phyloP scores from a whole-genome alignment of 2,888 invertebrate genomes.

The Leptura quadrifasciata region DNA sequence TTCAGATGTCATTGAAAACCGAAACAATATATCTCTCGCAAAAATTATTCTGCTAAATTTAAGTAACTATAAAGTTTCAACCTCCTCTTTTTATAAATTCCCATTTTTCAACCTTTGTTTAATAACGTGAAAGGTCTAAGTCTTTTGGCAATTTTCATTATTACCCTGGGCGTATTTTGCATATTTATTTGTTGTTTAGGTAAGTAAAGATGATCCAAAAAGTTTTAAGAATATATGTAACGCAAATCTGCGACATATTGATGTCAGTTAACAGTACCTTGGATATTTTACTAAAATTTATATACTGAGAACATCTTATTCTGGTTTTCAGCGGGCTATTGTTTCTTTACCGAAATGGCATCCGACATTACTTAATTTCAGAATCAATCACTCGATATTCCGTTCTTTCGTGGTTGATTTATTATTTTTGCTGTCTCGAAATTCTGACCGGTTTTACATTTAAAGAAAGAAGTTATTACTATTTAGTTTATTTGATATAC shows the following conservation, averaged over 20 bases:
- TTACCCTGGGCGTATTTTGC: too few species aligned
- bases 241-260: neutral
- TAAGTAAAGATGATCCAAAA: neutral
- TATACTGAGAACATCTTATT: conserved; percentile 2
- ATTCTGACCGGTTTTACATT: neutral
- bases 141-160: too few species aligned
- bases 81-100: too few species aligned
- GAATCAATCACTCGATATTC: conserved; percentile 1
- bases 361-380: conserved; percentile 7
- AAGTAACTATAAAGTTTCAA: too few species aligned
- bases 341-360: conserved; percentile 1
- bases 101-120: too few species aligned
- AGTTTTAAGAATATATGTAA: neutral
- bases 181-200: neutral
- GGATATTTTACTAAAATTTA: neutral
- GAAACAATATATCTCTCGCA: too few species aligned
- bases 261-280: conserved; percentile 5
- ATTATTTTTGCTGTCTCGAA: neutral
- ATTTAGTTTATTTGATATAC: neutral
- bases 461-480: neutral
- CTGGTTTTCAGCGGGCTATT: conserved; percentile 3
- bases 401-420: conserved; percentile 4
- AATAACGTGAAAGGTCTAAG: too few species aligned
- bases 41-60: too few species aligned
- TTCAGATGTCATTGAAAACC: too few species aligned